These are phyloP conservation scores for Dicrostonyx torquatus DNA, from an alignment of 2,797 vertebrate genomes.

Conservation along the genomic window DNA sequence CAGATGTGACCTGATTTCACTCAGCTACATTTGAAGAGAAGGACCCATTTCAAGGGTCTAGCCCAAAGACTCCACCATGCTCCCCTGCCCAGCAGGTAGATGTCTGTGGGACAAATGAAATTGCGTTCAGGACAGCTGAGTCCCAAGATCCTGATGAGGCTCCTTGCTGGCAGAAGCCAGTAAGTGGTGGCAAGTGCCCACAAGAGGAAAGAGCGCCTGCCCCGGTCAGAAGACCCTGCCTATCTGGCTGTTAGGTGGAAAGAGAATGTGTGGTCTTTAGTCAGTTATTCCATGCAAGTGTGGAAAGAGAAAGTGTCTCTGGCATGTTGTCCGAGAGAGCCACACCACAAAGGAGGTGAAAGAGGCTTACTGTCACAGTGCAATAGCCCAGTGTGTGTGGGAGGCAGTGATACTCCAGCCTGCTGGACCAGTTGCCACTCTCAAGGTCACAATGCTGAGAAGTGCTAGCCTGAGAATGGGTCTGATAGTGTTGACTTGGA, in stretches of 20 bases:
- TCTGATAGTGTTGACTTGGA: not conserved
- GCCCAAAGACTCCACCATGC: not conserved
- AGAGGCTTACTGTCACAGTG: not conserved
- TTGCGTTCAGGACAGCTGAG: not conserved
- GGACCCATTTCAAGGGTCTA: not conserved
- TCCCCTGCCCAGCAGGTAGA: not conserved
- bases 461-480: conserved; percentile 3
- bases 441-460: not conserved
- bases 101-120: not conserved
- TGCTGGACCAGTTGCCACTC: not conserved
- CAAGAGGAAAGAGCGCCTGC: not conserved
- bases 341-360: not conserved
- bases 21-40: not conserved
- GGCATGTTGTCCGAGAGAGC: not conserved
- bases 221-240: not conserved
- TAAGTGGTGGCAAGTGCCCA: not conserved
- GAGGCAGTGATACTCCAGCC: not conserved
- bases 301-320: not conserved
- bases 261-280: not conserved
- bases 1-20: not conserved
- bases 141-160: not conserved
- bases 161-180: not conserved
- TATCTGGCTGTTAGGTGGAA: not conserved
- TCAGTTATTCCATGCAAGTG: not conserved
- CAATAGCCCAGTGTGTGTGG: not conserved